phyloP scores from a whole-genome alignment of 2,113 vertebrate genomes.

The Bambusicola thoracicus region DNA sequence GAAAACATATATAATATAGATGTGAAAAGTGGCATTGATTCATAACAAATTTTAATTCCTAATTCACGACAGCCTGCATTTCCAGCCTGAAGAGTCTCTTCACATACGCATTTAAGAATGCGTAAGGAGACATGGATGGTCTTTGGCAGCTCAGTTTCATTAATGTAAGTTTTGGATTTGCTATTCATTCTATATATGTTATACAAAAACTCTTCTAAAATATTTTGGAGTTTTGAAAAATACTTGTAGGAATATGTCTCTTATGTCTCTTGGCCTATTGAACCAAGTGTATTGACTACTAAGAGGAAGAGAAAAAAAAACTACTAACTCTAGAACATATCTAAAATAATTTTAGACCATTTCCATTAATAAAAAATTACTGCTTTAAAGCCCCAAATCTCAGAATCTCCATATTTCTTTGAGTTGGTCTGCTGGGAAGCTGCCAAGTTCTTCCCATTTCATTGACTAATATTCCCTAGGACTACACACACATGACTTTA shows the following conservation, averaged over 20 bases:
- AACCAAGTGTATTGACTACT: neutral
- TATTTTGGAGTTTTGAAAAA: neutral
- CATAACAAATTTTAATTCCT: neutral
- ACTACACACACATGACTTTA: neutral
- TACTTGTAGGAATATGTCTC: neutral
- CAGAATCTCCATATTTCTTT: neutral
- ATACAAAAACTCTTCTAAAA: neutral
- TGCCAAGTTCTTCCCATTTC: neutral
- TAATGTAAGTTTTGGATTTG: neutral
- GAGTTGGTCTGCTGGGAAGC: neutral
- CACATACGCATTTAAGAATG: neutral
- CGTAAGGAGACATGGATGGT: neutral
- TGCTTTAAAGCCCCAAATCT: neutral
- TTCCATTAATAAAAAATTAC: neutral
- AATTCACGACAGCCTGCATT: neutral
- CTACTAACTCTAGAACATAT: neutral
- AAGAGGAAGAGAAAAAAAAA: neutral
- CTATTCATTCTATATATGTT: neutral
- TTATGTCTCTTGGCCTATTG: slow-evolving; percentile 17
- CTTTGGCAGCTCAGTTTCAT: neutral
- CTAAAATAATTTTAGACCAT: neutral
- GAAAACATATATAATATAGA: neutral
- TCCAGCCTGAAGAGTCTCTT: neutral
- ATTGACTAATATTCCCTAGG: neutral
- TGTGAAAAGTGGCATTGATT: neutral